Evolutionary conservation across 2,888 invertebrate species (phyloP).

Genomic region (Eustalomyia histrio): DNA sequence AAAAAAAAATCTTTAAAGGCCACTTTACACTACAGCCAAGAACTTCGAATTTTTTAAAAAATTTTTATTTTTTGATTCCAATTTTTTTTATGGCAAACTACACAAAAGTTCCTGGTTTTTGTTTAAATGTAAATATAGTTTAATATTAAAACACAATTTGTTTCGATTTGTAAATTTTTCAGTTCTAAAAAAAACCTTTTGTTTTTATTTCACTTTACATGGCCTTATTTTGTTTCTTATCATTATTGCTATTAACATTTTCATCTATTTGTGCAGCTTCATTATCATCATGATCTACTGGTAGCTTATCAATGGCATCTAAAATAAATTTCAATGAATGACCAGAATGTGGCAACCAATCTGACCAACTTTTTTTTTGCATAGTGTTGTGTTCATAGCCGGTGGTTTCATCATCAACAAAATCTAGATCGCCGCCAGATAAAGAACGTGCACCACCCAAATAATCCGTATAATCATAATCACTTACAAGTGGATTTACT

Average conservation of each 20-base stretch:
- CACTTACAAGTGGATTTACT: constrained; percentile 89
- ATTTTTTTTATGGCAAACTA: too few species aligned
- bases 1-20: too few species aligned
- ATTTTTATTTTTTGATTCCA: too few species aligned
- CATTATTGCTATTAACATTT: background rate
- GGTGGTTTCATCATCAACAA: constrained; percentile 72
- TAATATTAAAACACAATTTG: background rate
- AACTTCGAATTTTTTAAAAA: too few species aligned
- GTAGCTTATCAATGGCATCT: constrained; percentile 78
- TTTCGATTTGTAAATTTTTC: constrained; percentile 2
- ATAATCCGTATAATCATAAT: constrained; percentile 88
- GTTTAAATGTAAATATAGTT: too few species aligned
- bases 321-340: constrained; percentile 78
- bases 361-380: constrained; percentile 66
- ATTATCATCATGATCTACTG: constrained; percentile 69
- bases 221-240: constrained; percentile 24
- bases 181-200: background rate
- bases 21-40: too few species aligned
- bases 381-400: background rate
- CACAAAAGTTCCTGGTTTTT: too few species aligned
- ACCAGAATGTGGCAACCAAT: constrained; percentile 75
- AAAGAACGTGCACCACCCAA: constrained; percentile 84
- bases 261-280: background rate
- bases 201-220: constrained; percentile 46
- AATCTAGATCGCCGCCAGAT: constrained; percentile 79